phyloP scores from a whole-genome alignment of 1,140 invertebrate genomes.

The Thaumatotibia leucotreta region DNA sequence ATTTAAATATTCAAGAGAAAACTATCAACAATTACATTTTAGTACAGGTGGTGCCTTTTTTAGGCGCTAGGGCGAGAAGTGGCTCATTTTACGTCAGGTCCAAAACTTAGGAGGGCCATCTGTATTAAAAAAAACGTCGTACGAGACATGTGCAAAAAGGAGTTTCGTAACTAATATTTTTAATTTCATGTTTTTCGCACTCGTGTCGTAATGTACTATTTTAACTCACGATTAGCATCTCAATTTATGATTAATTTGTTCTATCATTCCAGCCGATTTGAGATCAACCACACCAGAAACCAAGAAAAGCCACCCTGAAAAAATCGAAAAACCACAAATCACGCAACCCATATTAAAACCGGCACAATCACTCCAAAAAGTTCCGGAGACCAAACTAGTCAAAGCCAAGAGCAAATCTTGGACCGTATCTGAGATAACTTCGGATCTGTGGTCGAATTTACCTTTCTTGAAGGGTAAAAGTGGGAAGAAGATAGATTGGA shows the following conservation, averaged over 20 bases:
- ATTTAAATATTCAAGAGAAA: no score
- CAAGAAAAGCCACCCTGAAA: background rate
- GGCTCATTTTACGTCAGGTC: no score
- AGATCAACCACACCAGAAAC: background rate
- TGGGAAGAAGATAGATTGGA: constrained; percentile 73
- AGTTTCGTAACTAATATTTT: no score
- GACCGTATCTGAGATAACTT: constrained; percentile 59
- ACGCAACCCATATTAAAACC: background rate
- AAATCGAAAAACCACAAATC: background rate
- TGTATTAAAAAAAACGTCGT: no score
- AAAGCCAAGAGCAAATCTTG: constrained; percentile 39
- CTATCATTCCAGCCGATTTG: background rate
- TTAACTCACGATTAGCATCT: no score
- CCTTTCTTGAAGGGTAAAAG: constrained; percentile 48
- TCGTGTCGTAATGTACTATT: no score
- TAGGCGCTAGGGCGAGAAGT: no score
- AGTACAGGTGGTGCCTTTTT: no score
- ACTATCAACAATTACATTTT: no score
- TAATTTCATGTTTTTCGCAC: no score
- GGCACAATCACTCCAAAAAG: background rate
- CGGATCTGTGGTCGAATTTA: constrained; percentile 57
- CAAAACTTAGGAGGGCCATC: no score
- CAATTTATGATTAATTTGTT: background rate
- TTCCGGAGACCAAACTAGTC: constrained; percentile 22
- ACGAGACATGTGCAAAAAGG: no score